These are phyloP conservation scores for Timema cristinae DNA, from an alignment of 2,888 invertebrate genomes.

Conservation along the genomic window DNA sequence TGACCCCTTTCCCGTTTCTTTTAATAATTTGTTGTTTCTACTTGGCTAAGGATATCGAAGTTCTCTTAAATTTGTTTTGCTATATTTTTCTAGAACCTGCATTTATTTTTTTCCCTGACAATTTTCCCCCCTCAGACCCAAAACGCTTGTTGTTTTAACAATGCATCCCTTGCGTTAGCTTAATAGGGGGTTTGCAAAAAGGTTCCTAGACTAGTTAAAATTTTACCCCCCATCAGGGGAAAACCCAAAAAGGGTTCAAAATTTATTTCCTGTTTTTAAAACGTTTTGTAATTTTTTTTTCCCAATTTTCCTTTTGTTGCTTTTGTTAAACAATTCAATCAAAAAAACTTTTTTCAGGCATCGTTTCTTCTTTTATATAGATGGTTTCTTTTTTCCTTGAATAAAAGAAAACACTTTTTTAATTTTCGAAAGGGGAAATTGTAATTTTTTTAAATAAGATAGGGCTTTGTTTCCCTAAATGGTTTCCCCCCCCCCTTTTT, in stretches of 20 bases:
- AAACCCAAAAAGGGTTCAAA: too few relatives aligned
- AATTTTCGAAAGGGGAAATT: neutral
- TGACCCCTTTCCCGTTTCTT: too few relatives aligned
- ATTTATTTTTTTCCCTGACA: constrained; percentile 39
- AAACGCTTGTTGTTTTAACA: constrained; percentile 43
- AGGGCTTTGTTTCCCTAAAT: neutral
- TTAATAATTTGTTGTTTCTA: constrained; percentile 37
- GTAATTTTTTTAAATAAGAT: neutral
- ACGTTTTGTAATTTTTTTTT: too few relatives aligned
- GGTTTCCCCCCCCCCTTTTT: neutral
- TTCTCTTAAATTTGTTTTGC: constrained; percentile 40
- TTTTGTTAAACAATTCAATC: neutral
- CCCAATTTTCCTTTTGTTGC: too few relatives aligned
- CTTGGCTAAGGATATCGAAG: constrained; percentile 40
- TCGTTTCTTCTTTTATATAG: neutral
- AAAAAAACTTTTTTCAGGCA: neutral
- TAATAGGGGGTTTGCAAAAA: constrained; percentile 30
- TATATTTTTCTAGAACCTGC: constrained; percentile 42
- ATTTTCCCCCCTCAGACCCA: constrained; percentile 7
- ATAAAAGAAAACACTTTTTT: neutral
- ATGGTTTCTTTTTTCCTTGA: constrained; percentile 5
- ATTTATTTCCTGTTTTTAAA: too few relatives aligned
- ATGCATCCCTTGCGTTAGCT: constrained; percentile 44
- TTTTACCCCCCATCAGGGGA: too few relatives aligned
- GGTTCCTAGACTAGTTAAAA: constrained; percentile 19